Evolutionary conservation across 2,797 vertebrate species (phyloP), one percentile per base, ranked within the genome.

Genomic region (Sebastes vulpes): DNA sequence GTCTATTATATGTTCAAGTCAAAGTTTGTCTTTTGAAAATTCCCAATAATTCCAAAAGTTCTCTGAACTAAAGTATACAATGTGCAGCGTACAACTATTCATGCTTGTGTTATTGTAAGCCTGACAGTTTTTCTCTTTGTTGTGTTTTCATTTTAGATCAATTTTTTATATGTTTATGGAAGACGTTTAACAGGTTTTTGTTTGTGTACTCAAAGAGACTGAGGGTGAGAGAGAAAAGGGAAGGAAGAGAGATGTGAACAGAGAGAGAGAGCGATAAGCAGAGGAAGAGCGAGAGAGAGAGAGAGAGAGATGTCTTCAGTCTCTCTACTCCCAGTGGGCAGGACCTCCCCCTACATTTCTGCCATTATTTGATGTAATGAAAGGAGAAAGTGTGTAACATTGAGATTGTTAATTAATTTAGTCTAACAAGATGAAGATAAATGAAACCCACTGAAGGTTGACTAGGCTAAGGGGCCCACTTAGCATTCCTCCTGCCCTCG

Each of bases 391-490:
- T 97, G 96, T 97, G 97, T 96, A 97, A 97, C 96, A 97, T 94
- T 96, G 97, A 99, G 96, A 98, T 97, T 98, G 97, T 97, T 99
- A 98, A 99, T 99, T 99, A 98, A 98, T 98, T 98, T 98, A 98
- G 95, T 96, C 96, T 98, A 98, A 99, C 97, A 98, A 97, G 97
- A 98, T 98, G 97, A 99, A 99, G 97, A 98, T 98, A 98, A 98
- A 99, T 98, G 97, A 98, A 98, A 97, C 96, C 97, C 96, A 96
- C 95, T 96, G 96, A 95, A 96, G 96, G 95, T 88, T 97, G 97
- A 97, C 96, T 96, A 96, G 96, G 95, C 95, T 96, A 97, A 96
- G 95, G 94, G 94, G 96, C 96, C 96, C 97, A 97, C 97, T 98
- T 98, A 97, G 96, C 96, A 91, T 96, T 97, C 96, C 89, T 92